phyloP scores from a whole-genome alignment of 2,888 invertebrate species.

The Hypolimnas misippus region DNA sequence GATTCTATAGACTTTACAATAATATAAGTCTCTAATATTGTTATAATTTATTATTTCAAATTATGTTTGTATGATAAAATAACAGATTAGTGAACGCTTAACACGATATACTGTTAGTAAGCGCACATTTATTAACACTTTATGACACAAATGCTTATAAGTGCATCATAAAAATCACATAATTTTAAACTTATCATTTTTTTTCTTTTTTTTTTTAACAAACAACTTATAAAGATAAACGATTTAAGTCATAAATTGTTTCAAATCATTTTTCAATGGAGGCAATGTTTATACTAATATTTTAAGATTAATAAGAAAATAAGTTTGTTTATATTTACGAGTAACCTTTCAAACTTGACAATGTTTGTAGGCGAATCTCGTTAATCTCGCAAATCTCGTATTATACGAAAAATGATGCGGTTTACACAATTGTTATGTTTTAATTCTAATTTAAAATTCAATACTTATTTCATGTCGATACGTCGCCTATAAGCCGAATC shows the following conservation, averaged over 20 bases:
- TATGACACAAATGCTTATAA: constrained; percentile 1
- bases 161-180: constrained; percentile 5
- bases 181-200: background rate
- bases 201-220: background rate
- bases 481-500: no score
- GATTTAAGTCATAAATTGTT: constrained; percentile 22
- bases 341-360: no score
- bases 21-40: no score
- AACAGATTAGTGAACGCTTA: background rate
- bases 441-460: no score
- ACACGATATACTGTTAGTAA: background rate
- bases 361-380: no score
- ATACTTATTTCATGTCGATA: no score
- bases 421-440: no score
- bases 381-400: no score
- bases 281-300: background rate
- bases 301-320: background rate
- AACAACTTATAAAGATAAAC: background rate
- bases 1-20: no score
- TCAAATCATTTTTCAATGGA: background rate
- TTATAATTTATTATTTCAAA: background rate
- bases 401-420: no score
- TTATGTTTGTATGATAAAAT: background rate
- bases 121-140: background rate
- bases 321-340: no score